Evolutionary conservation across 1,140 invertebrate genomes (phyloP), one percentile per base, ranked within the genome.

Genomic region (Bactericera cockerelli): DNA sequence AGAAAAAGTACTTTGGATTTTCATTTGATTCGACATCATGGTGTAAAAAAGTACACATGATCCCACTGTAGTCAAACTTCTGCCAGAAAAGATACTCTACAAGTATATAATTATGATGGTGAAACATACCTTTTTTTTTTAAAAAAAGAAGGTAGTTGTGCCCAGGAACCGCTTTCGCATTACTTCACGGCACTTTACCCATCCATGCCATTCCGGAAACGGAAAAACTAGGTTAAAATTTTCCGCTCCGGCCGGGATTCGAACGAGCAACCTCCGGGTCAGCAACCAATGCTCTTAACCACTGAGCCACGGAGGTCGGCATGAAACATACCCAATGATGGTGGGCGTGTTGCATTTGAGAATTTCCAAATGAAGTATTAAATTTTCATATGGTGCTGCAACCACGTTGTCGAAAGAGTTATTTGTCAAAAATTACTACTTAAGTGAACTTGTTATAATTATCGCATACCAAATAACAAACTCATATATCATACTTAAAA

Each of bases 1-100:
- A 97, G 93, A 0, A 96, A 97, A 71, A 81, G 87, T 0, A 92
- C 90, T 65, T 92, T 87, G 67, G 88, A 92, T 70, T 72, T 87
- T 0, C 88, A 98, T 76, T 10, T 49, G 4, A 49, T 10, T 4
- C 42, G 42, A 4, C 42, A 49, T n/a, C 6, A 6, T 4, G 42
- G 42, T 19, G 22, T 6, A 19, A 4, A n/a, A 49, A 49, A 4
- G 22, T 49, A 49, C 19, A 49, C 6, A 49, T 49, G 42, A 10
- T 4, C 4, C 4, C 19, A 10, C 19, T 49, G 42, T 16, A 8
- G 8, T 19, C n/a, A 49, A 10, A 19, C n/a, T n/a, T 4, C n/a
- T 4, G 42, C 42, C 4, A 49, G 42, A 49, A 49, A 49, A 49
- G 42, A 49, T 49, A 49, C 42, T 10, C 16, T 36, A 36, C 10